Conservation (phyloP, 2,888 invertebrate genomes). For the Ochropleura leucogaster region DNA sequence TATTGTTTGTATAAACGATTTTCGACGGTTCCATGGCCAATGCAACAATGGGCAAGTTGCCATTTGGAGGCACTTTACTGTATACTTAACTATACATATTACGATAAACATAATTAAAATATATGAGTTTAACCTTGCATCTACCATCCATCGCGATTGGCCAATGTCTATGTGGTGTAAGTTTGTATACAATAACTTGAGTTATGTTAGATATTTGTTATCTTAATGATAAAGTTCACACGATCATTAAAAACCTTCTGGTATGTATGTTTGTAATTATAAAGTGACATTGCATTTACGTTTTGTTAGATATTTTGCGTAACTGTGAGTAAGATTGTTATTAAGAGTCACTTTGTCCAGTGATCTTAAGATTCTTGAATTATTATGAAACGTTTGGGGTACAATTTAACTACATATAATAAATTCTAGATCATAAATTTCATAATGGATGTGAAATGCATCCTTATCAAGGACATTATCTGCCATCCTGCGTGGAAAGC, state of each 20-base stretch:
- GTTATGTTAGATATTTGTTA: slow-evolving; percentile 51
- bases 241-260: slow-evolving; percentile 56
- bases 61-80: slow-evolving; percentile 40
- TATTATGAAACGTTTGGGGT: slow-evolving; percentile 12
- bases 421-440: neutral
- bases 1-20: slow-evolving; percentile 48
- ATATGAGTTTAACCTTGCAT: slow-evolving; percentile 59
- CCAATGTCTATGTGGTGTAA: slow-evolving; percentile 63
- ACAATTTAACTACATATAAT: neutral
- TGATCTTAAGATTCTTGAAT: slow-evolving; percentile 33
- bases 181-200: slow-evolving; percentile 57
- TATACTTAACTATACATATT: slow-evolving; percentile 39
- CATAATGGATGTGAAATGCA: neutral
- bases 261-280: slow-evolving; percentile 57
- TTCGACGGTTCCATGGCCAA: slow-evolving; percentile 59
- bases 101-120: slow-evolving; percentile 59
- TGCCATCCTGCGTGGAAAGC: slow-evolving; percentile 39
- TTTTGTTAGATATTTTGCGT: slow-evolving; percentile 47
- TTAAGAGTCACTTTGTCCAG: slow-evolving; percentile 8
- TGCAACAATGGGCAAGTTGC: slow-evolving; percentile 46
- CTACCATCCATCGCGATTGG: slow-evolving; percentile 55
- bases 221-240: slow-evolving; percentile 60
- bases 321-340: slow-evolving; percentile 25
- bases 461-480: slow-evolving; percentile 7
- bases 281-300: slow-evolving; percentile 44